Base-by-base conservation (phyloP, 1,140 invertebrate species). In the Helicoverpa armigera region DNA sequence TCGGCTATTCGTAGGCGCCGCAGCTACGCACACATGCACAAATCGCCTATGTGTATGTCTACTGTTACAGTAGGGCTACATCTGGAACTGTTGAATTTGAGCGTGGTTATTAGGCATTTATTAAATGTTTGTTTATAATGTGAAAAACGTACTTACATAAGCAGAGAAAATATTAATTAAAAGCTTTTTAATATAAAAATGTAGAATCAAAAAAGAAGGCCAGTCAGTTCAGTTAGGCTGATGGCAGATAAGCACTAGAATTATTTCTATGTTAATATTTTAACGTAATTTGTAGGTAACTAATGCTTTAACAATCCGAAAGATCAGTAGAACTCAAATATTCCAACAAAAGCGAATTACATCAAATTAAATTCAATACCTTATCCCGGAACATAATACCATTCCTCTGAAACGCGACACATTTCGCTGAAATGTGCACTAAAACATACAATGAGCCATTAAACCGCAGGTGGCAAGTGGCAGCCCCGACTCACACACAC, bases 1-100 rank as follows among this genome's bases (percentile, higher is more conserved):
- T 82, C 81, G 85, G 82, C 61, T 86, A 86, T 90, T 83, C 86
- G 85, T 89, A 87, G 87, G 79, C 82, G 79, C 82, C 83, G 77
- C 78, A 85, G 74, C 58, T 56, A 79, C 81, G 80, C 85, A 85
- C 87, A 87, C 85, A 84, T 69, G 70, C 51, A 75, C 61, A 50
- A 14, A 75, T 11, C 43, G 31, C 10, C 9, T n/a, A 56, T 11
- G 69, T 79, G 13, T 80, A 74, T 82, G 82, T 87, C 79, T 83
- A 81, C 74, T 29, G 23, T 29, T 70, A 70, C 23, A 53, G 7
- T 69, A 69, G 70, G 70, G 70, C 14, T 73, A 56, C 0, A 50
- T 50, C 2, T 9, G 10, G 43, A 23, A 61, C 12, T 31, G 35
- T 60, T 60, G 11, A 23, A 2, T 12, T 23, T 60, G 58, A 3